Conservation (phyloP, 37 sponge, comb jelly and placozoan genomes). For the Spongilla lacustris region DNA sequence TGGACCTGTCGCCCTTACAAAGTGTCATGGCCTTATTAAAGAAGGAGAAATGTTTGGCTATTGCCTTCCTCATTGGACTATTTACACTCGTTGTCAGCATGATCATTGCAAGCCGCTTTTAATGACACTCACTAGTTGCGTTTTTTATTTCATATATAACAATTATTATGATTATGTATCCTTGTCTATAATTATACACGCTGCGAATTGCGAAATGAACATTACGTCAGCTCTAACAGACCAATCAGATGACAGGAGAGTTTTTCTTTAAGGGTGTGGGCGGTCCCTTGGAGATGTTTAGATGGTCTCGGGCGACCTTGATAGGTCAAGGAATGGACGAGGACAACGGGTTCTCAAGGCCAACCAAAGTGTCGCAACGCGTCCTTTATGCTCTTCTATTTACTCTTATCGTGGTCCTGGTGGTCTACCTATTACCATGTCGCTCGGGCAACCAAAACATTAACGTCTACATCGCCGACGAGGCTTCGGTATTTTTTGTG, state of each 20-base stretch:
- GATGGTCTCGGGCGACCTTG: conserved; percentile 32
- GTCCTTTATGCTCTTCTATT: conserved; percentile 66
- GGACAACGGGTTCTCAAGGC: conserved; percentile 40
- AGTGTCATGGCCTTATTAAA: background rate
- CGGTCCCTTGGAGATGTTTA: conserved; percentile 26
- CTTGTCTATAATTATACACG: too few species aligned
- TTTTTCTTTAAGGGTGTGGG: background rate
- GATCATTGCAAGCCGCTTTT: background rate
- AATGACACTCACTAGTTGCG: too few species aligned
- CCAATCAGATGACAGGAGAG: background rate
- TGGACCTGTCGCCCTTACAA: background rate
- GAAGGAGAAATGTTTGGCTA: background rate
- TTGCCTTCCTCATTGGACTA: background rate
- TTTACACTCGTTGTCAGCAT: background rate
- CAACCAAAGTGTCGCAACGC: conserved; percentile 33
- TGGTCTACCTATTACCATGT: conserved; percentile 57
- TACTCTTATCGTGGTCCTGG: conserved; percentile 33
- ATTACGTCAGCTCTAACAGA: background rate
- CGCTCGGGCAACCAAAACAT: background rate
- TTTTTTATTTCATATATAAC: too few species aligned
- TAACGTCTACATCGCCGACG: background rate
- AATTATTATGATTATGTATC: too few species aligned
- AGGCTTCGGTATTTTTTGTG: background rate
- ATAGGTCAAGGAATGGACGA: conserved; percentile 2
- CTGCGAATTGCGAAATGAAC: too few species aligned